These are phyloP conservation scores for Chloroceryle aenea DNA, from an alignment of 2,113 vertebrate genomes.

Conservation along the genomic window DNA sequence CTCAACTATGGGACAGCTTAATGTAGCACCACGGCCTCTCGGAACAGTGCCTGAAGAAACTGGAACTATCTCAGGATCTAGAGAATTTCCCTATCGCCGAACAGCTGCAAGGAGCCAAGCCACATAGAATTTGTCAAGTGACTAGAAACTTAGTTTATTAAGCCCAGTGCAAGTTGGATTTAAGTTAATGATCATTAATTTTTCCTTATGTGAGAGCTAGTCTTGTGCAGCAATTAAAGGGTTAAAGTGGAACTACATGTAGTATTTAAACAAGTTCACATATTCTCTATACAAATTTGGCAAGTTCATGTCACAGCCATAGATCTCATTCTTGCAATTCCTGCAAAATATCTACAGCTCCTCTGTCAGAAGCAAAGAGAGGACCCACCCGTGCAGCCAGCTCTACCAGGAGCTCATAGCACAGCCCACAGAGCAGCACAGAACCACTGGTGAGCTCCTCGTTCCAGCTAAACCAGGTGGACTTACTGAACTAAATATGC, in stretches of 20 bases:
- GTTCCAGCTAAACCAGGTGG: slow-evolving; percentile 2
- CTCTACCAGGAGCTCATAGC: background rate
- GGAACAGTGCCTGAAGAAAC: background rate
- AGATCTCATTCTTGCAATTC: background rate
- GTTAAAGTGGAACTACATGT: background rate
- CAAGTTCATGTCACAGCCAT: slow-evolving; percentile 5
- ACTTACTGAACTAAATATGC: background rate
- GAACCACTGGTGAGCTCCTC: background rate
- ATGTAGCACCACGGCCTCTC: background rate
- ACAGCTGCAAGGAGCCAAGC: slow-evolving; percentile 13
- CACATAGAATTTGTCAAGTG: background rate
- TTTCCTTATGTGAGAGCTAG: background rate
- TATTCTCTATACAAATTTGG: slow-evolving; percentile 21
- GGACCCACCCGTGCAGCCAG: background rate
- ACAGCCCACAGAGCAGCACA: background rate
- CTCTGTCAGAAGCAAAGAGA: background rate
- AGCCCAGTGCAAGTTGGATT: slow-evolving; percentile 22
- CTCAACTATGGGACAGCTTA: background rate
- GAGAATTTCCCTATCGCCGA: background rate
- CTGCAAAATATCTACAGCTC: slow-evolving; percentile 9
- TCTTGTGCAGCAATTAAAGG: background rate
- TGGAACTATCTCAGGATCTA: background rate
- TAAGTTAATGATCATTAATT: background rate
- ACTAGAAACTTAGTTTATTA: background rate
- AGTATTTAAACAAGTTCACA: background rate